A percentile compares a stretch with the other conserved stretches of the same genome.
Conservation (phyloP, 2,113 vertebrate genomes). For the Pyxicephalus adspersus region DNA sequence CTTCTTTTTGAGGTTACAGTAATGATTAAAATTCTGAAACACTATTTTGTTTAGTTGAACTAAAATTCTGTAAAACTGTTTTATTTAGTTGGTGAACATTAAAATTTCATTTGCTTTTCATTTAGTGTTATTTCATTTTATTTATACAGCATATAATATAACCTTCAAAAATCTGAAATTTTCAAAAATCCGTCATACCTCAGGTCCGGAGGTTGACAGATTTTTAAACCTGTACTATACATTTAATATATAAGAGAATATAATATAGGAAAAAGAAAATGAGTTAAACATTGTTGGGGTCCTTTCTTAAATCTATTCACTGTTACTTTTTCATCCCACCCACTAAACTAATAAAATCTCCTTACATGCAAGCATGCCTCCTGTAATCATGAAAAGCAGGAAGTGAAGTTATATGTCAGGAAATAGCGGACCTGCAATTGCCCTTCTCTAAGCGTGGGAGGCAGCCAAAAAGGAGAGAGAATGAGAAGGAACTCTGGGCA, state of each 20-base stretch:
- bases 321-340: conserved; percentile 10
- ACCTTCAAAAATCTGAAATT: no score
- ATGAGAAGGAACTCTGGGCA: conserved; percentile 1
- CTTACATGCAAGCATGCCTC: conserved; percentile 34
- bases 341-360: conserved; percentile 42
- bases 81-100: no score
- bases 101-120: no score
- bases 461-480: conserved; percentile 1
- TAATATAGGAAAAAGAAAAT: background rate
- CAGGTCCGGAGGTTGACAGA: no score
- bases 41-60: no score
- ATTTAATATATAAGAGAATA: background rate
- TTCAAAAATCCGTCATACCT: no score
- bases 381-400: conserved; percentile 53
- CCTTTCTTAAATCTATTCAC: background rate
- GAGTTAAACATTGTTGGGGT: background rate
- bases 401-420: conserved; percentile 44
- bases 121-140: no score
- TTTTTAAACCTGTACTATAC: no score
- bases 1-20: no score
- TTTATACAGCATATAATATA: no score
- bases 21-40: no score
- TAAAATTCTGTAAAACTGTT: no score
- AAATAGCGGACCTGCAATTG: conserved; percentile 48
- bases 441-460: conserved; percentile 32